Conservation (phyloP, 2,797 vertebrate species). For the Melanotaenia pygmaea region DNA sequence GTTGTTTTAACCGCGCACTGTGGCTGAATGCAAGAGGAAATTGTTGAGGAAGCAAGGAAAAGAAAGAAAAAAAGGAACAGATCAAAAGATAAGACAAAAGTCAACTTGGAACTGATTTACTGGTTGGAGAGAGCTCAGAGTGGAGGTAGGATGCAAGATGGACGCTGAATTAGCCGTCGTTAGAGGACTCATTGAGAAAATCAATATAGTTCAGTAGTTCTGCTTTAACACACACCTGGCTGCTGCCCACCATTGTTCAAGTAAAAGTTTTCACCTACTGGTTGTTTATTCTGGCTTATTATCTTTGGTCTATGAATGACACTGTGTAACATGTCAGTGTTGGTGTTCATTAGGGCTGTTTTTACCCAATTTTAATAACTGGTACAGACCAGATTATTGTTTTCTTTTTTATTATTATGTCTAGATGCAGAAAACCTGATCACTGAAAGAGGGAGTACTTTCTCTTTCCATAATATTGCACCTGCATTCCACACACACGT, state of each 20-base stretch:
- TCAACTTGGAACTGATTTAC: too few relatives aligned
- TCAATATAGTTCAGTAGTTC: too few relatives aligned
- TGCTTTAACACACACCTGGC: neutral
- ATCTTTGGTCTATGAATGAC: neutral
- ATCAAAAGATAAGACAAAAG: neutral
- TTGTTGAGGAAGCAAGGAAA: neutral
- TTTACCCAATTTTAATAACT: neutral
- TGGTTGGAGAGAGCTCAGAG: too few relatives aligned
- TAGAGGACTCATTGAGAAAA: too few relatives aligned
- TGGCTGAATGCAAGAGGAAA: neutral
- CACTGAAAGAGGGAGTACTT: constrained; percentile 1
- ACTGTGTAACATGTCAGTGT: neutral
- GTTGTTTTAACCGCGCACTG: too few relatives aligned
- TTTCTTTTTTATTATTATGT: neutral
- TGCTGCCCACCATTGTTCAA: neutral
- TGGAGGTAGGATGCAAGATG: too few relatives aligned
- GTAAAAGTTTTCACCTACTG: neutral
- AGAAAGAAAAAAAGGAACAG: neutral
- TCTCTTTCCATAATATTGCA: neutral
- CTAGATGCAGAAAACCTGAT: neutral
- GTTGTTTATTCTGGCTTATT: neutral
- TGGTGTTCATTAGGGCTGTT: neutral
- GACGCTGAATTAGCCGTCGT: too few relatives aligned
- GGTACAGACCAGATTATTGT: neutral
- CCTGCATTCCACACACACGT: constrained; percentile 17